A percentile compares a stretch with the other conserved stretches of the same genome.
Evolutionary conservation across 1,140 invertebrate species (phyloP).

Genomic region (Cherax quadricarinatus): DNA sequence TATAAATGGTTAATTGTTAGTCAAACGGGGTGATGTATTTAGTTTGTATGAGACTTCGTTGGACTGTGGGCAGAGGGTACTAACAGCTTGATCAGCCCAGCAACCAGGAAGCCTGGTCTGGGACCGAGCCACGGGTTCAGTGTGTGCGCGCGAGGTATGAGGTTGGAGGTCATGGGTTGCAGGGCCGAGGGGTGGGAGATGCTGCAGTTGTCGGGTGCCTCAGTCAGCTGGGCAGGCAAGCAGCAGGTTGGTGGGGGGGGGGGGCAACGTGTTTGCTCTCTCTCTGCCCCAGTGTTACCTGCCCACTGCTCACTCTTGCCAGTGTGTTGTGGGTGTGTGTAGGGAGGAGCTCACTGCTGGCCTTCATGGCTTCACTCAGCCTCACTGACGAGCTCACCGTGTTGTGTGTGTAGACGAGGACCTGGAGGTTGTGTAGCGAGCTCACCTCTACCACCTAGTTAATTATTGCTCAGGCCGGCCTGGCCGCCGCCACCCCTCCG

Average conservation of each 20-base stretch:
- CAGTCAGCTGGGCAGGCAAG: neutral
- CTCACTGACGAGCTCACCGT: neutral
- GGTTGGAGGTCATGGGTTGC: neutral
- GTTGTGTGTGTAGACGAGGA: neutral
- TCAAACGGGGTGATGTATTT: too few species aligned
- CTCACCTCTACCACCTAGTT: neutral
- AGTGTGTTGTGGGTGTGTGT: neutral
- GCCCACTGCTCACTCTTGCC: too few species aligned
- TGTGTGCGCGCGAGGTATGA: neutral
- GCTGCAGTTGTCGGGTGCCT: neutral
- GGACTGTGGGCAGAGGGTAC: too few species aligned
- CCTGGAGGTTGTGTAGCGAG: neutral
- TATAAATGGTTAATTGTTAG: too few species aligned
- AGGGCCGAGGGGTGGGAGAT: neutral
- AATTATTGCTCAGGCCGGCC: neutral
- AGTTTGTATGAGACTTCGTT: too few species aligned
- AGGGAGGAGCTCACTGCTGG: neutral
- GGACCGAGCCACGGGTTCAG: too few species aligned
- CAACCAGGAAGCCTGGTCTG: too few species aligned
- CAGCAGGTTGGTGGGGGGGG: neutral
- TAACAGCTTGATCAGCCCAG: too few species aligned
- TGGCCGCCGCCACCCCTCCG: too few species aligned
- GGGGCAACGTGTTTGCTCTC: neutral
- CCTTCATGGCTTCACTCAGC: neutral
- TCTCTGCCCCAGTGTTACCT: neutral